These are phyloP conservation scores for Vollenhovia emeryi DNA, from an alignment of 1,140 invertebrate species.

Conservation along the genomic window DNA sequence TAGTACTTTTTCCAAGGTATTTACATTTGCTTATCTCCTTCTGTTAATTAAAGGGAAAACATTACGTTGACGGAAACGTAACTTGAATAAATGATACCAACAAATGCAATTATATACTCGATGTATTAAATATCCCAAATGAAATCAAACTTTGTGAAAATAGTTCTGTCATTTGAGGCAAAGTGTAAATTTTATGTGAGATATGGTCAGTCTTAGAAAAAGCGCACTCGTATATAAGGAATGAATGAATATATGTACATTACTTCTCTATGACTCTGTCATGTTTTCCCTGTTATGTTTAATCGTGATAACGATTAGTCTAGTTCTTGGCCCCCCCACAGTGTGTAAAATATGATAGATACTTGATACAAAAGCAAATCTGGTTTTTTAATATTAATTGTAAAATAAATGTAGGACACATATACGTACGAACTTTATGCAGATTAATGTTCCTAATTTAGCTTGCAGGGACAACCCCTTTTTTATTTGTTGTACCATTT, in stretches of 20 bases:
- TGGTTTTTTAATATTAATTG: slow-evolving; percentile 15
- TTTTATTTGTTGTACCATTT: slow-evolving; percentile 42
- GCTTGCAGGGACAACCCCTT: background rate
- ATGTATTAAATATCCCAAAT: slow-evolving; percentile 31
- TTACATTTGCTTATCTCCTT: slow-evolving; percentile 2
- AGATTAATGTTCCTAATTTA: slow-evolving; percentile 26
- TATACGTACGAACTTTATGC: background rate
- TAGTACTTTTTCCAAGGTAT: background rate
- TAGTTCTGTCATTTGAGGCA: background rate
- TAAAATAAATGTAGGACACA: background rate
- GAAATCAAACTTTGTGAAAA: slow-evolving; percentile 16
- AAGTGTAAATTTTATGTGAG: slow-evolving; percentile 48
- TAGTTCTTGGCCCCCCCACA: background rate
- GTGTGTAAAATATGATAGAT: slow-evolving; percentile 24
- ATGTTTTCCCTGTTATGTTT: slow-evolving; percentile 45
- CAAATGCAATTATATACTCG: slow-evolving; percentile 3
- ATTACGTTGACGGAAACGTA: background rate
- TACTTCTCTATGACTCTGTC: slow-evolving; percentile 9
- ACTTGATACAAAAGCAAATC: background rate
- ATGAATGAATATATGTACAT: slow-evolving; percentile 9
- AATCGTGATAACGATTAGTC: slow-evolving; percentile 29
- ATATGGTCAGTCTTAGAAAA: slow-evolving; percentile 20
- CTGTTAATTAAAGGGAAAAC: background rate
- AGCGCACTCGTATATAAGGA: background rate
- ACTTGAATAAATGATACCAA: background rate